Evolutionary conservation across 1,140 invertebrate genomes (phyloP).

Genomic region (Ips nitidus): DNA sequence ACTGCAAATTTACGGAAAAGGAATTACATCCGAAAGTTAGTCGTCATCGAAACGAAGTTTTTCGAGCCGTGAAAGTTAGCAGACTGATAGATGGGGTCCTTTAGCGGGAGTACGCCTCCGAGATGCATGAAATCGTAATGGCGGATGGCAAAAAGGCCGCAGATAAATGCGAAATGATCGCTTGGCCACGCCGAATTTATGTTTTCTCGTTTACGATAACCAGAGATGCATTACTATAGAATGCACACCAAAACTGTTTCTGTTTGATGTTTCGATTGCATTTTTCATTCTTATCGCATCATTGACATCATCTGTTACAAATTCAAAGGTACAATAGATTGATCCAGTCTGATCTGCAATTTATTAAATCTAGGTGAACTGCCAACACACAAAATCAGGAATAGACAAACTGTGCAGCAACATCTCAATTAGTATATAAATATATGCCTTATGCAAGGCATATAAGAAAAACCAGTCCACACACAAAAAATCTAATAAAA

Average conservation of each 20-base stretch:
- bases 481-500: no score
- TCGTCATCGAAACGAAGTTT: conserved; percentile 15
- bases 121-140: conserved; percentile 29
- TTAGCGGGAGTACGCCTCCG: conserved; percentile 20
- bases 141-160: conserved; percentile 27
- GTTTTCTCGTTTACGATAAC: conserved; percentile 32
- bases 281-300: conserved; percentile 11
- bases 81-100: conserved; percentile 25
- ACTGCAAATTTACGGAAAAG: no score
- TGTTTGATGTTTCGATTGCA: conserved; percentile 13
- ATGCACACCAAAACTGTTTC: neutral
- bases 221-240: conserved; percentile 7
- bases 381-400: no score
- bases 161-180: conserved; percentile 35
- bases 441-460: no score
- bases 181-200: conserved; percentile 25
- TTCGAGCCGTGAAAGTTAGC: conserved; percentile 10
- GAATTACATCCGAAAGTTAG: neutral
- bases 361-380: no score
- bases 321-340: no score
- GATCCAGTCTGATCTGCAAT: no score
- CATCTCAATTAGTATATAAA: no score
- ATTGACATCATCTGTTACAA: neutral
- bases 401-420: no score
- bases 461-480: no score